Evolutionary conservation across 2,113 vertebrate genomes (phyloP), one percentile per base, ranked within the genome.

Genomic region (Felis chaus): DNA sequence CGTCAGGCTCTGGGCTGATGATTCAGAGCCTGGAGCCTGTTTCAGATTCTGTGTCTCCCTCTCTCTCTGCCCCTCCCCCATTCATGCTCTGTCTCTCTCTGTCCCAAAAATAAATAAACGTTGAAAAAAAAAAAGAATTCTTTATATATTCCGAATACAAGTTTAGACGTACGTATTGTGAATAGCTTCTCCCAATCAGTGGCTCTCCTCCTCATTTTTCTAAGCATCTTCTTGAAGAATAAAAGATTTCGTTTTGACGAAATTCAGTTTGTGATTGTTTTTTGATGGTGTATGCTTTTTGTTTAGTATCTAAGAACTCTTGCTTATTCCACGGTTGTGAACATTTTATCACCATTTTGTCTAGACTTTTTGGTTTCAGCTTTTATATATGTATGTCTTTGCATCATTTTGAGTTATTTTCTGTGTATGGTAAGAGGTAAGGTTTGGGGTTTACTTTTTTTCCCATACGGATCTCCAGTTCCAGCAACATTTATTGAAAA

Each of bases 231-330:
- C 73, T 82, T 90, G 55, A 65, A 65, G 31, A 78, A 5, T 31
- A 65, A 29, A 81, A 71, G 19, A 12, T 89, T 91, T 53, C 31
- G 39, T 63, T 53, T 71, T 80, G 29, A 85, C 45, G 15, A 96
- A 55, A 36, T 63, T 71, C 53, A 76, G 21, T 83, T 68, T 91
- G 25, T 55, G 27, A 76, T 81, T 96, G 4, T 79, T 71, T 15
- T 69, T 39, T 94, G 87, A n/a, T 63, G 41, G n/a, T 65, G 81
- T 76, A 93, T 68, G n/a, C 4, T 48, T 89, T 96, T 79, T 95
- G 74, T 48, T 91, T 79, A 25, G 16, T 76, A 61, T 27, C 36
- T 84, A 91, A 50, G 81, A 91, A 68, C 15, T 31, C 50, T 95
- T 93, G 74, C 15, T 88, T 25, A 61, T 80, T 80, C 95, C 39